Percentiles rank a stretch among this genome's conserved stretches.
Evolutionary conservation across 2,797 vertebrate genomes (phyloP).

Genomic region (Poliocrania exsul): DNA sequence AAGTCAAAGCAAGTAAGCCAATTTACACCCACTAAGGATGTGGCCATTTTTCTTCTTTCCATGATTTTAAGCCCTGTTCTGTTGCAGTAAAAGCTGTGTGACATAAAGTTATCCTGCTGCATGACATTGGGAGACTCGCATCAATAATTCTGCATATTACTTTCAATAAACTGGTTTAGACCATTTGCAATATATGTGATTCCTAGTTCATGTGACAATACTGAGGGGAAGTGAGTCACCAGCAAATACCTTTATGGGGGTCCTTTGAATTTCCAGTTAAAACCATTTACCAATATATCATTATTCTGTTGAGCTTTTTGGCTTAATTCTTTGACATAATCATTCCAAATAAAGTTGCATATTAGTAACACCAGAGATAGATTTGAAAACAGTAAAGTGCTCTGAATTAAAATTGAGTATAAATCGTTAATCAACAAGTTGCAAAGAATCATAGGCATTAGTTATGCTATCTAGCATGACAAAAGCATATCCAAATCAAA

Average conservation of each 20-base stretch:
- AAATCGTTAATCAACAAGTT: background rate
- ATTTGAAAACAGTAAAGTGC: background rate
- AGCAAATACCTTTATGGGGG: background rate
- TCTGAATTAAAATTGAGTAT: background rate
- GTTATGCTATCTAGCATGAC: background rate
- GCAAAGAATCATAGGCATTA: background rate
- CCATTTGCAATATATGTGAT: background rate
- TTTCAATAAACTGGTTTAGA: background rate
- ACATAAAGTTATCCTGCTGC: background rate
- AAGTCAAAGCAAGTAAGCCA: background rate
- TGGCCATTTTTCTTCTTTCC: background rate
- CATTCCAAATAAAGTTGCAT: background rate
- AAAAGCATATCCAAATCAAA: background rate
- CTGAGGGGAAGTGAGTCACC: background rate
- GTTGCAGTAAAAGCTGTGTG: background rate
- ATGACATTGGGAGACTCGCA: background rate
- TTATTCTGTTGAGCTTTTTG: background rate
- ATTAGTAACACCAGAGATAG: background rate
- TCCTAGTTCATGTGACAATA: background rate
- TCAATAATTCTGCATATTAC: background rate
- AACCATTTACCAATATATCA: background rate
- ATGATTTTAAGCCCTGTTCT: background rate
- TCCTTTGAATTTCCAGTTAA: conserved; percentile 10
- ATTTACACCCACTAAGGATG: conserved; percentile 1
- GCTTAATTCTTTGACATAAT: background rate